These are phyloP conservation scores for Ptychoptera contaminata DNA, from an alignment of 2,888 invertebrate species.

Conservation along the genomic window DNA sequence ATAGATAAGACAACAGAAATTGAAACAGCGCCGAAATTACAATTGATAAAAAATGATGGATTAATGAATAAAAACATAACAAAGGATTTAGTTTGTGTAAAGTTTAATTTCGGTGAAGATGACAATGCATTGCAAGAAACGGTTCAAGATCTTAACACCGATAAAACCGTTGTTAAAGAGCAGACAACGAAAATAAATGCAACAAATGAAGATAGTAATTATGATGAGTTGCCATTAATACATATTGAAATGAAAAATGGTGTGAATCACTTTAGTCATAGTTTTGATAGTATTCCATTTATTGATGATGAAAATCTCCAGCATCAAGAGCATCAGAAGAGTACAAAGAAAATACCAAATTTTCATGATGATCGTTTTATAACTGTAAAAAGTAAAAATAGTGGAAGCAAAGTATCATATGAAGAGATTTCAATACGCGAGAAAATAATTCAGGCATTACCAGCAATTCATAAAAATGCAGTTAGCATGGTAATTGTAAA, in stretches of 20 bases:
- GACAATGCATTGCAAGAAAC: not conserved
- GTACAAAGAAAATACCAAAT: not conserved
- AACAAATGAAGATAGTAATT: constrained; percentile 6
- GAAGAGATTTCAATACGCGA: too few relatives aligned
- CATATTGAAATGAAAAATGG: constrained; percentile 5
- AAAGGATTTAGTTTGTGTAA: not conserved
- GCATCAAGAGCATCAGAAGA: not conserved
- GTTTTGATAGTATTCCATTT: constrained; percentile 8
- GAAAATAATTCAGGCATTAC: too few relatives aligned
- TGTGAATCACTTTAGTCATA: not conserved
- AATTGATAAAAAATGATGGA: not conserved
- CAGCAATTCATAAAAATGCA: too few relatives aligned
- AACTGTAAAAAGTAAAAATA: constrained; percentile 4
- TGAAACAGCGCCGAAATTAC: not conserved
- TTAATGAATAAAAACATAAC: not conserved
- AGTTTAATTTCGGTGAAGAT: constrained; percentile 2
- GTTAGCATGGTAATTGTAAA: too few relatives aligned
- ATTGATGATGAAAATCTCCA: constrained; percentile 5
- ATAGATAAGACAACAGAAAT: too few relatives aligned
- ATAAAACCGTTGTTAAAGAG: not conserved
- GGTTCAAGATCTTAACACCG: not conserved
- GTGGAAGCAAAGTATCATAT: too few relatives aligned
- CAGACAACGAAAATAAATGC: not conserved
- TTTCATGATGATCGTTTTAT: constrained; percentile 5
- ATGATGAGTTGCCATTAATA: constrained; percentile 7